Evolutionary conservation across 2,113 vertebrate species (phyloP), one percentile per base, ranked within the genome.

Genomic region (Callipepla californica): DNA sequence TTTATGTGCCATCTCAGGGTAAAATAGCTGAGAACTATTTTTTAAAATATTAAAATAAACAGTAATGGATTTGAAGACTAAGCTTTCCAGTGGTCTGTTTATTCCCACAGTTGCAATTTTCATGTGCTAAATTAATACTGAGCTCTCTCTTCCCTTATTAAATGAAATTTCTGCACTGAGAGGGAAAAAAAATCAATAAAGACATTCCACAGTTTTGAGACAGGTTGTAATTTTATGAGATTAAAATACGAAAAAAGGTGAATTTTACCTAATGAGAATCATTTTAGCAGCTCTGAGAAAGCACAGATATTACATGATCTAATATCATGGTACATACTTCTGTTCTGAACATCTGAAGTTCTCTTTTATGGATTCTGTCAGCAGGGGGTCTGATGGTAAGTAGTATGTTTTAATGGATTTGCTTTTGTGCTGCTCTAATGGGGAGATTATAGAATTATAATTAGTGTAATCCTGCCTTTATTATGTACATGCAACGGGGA

Each of bases 391-490:
- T 67, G 85, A 85, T 62, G 55, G 67, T 95, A 80, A 92, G 57
- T 45, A 93, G 55, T 80, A 83, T 48, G 32, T 91, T 93, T 95
- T 92, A 92, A 95, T 74, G 30, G 75, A 94, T 40, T 90, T 89
- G 51, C 16, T 90, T 63, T 91, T 96, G 44, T 77, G 45, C 32
- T 79, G 48, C 55, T 86, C 13, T 94, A 96, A 92, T 85, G 61
- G 83, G 45, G 23, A 94, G 92, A 95, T 93, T 93, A 94, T 80
- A 87, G 94, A 95, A 88, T 80, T 88, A 92, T 89, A 95, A 95
- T 91, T 90, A 93, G 73, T n/a, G 47, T 80, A 92, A 79, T 85
- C 65, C 75, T 95, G 26, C 16, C 50, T 88, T 32, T 74, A 74
- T 95, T 94, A 76, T 63, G 87, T 42, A 76, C 66, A 85, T 45